A percentile compares a stretch with the other conserved stretches of the same genome.
These are phyloP conservation scores for Drosophila formosana DNA, from an alignment of 2,888 invertebrate genomes.

Conservation along the genomic window DNA sequence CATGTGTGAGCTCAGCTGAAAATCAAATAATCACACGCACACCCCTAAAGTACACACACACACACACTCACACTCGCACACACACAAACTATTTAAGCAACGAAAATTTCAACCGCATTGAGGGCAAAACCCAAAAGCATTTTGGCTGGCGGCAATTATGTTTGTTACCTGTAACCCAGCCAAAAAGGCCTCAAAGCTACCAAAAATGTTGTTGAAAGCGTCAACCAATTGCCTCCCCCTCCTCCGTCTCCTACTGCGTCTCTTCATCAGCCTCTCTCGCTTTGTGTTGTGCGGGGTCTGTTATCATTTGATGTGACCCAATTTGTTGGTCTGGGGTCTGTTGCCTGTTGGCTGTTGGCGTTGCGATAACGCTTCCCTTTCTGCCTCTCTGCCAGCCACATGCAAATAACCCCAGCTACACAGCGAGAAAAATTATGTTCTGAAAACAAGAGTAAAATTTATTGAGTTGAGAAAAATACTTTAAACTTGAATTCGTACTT, in stretches of 20 bases:
- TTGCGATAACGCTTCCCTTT: constrained; percentile 54
- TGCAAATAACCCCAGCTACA: constrained; percentile 37
- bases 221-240: neutral
- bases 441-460: too few species aligned
- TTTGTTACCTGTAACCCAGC: constrained; percentile 23
- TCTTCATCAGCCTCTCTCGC: neutral
- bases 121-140: constrained; percentile 20
- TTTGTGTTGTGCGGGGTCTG: constrained; percentile 21
- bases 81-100: constrained; percentile 38
- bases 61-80: neutral
- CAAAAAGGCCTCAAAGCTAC: constrained; percentile 29
- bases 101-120: constrained; percentile 30
- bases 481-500: too few species aligned
- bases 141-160: constrained; percentile 40
- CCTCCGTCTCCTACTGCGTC: too few species aligned
- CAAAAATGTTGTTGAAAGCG: constrained; percentile 51
- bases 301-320: constrained; percentile 72
- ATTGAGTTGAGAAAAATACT: too few species aligned
- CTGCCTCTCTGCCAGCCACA: constrained; percentile 13
- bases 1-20: constrained; percentile 45
- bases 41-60: constrained; percentile 4
- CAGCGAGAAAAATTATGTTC: too few species aligned
- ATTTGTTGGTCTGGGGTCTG: constrained; percentile 48
- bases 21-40: constrained; percentile 50
- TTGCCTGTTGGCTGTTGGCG: constrained; percentile 36